phyloP scores from a whole-genome alignment of 2,113 vertebrate genomes.

The Pomatorhinus ruficollis region DNA sequence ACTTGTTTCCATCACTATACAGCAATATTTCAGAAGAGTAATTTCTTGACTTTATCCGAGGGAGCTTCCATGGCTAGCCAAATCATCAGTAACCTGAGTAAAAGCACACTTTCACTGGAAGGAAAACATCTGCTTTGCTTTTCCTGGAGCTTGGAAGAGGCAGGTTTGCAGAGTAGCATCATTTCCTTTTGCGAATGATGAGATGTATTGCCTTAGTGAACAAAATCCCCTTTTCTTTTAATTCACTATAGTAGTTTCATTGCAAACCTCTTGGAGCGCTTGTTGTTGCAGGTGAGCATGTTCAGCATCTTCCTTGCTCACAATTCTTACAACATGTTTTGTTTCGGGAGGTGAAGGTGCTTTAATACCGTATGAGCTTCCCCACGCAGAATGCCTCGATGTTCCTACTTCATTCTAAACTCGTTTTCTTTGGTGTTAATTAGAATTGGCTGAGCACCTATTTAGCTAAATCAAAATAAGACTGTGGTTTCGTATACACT shows the following conservation, averaged over 20 bases:
- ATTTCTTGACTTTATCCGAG: neutral
- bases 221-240: neutral
- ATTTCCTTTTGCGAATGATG: neutral
- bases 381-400: neutral
- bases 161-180: neutral
- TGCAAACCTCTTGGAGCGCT: neutral
- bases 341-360: neutral
- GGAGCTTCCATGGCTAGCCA: neutral
- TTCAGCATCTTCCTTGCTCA: neutral
- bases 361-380: neutral
- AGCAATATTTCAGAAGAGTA: neutral
- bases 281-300: rapidly evolving
- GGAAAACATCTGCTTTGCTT: neutral
- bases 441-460: constrained; percentile 36
- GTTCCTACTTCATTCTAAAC: neutral
- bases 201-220: neutral
- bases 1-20: neutral
- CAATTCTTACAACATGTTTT: neutral
- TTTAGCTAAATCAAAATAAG: constrained; percentile 46
- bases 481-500: neutral
- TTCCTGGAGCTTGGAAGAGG: neutral
- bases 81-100: neutral
- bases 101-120: neutral
- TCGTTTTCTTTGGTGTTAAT: constrained; percentile 28
- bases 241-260: rapidly evolving